Evolutionary conservation across 2,113 vertebrate genomes (phyloP).

Genomic region (Aphelocoma coerulescens): DNA sequence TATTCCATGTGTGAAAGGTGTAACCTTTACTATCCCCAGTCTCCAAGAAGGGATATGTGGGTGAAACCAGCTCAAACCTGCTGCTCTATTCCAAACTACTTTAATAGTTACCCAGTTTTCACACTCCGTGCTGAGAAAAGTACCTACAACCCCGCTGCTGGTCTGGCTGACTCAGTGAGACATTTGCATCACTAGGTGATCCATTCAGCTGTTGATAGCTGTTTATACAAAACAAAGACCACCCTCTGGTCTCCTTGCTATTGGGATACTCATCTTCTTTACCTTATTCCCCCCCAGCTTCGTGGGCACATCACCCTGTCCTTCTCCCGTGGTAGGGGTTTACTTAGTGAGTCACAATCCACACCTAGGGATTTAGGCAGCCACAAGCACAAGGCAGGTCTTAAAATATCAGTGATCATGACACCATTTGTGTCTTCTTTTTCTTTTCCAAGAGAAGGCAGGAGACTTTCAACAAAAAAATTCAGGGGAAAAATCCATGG

Average conservation of each 20-base stretch:
- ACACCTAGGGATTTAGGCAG: background rate
- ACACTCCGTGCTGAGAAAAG: background rate
- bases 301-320: too few relatives aligned
- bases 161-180: background rate
- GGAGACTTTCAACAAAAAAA: background rate
- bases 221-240: background rate
- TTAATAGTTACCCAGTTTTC: background rate
- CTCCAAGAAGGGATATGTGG: rapidly evolving
- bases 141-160: background rate
- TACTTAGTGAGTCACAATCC: background rate
- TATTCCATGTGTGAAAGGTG: background rate
- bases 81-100: background rate
- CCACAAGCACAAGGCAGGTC: background rate
- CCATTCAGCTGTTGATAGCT: background rate
- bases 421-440: background rate
- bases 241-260: background rate
- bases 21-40: background rate
- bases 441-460: background rate
- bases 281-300: background rate
- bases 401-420: background rate
- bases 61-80: background rate
- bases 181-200: background rate
- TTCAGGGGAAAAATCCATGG: background rate
- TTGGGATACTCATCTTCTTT: background rate
- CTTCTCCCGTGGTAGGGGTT: background rate